Base-by-base conservation (phyloP, 2,888 invertebrate species). In the Sesia bembeciformis region DNA sequence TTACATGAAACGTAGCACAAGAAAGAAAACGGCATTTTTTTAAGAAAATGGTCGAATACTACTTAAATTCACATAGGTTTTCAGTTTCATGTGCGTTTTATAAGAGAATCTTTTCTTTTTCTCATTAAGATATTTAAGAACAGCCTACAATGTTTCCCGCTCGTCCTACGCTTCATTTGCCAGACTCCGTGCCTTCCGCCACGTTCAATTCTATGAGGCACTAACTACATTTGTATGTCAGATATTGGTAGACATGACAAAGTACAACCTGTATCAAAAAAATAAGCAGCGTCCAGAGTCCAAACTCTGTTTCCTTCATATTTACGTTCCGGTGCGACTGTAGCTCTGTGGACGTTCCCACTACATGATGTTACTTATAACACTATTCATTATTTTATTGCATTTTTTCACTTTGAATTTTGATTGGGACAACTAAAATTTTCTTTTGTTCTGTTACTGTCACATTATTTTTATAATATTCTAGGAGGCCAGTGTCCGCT, bases 201-300 rank as follows among this genome's bases (percentile, higher is more conserved):
- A 2, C 23, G 23, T 23, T 23, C 23, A 23, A 23, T 23, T 23
- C 23, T 23, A 23, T 23, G 1, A 23, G 23, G 23, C 23, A 23
- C 23, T 23, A 23, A 23, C 23, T 23, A 23, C 1, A 23, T 23
- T 23, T 23, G 23, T 23, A 23, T 23, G 23, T 23, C 23, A 23
- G 23, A 23, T 23, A 23, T 23, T 23, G 23, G 23, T 23, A 23
- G 23, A 42, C 5, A 42, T 42, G 42, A 42, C 3, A 1, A 42
- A 7, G 5, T 42, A 6, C 42, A 39, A 85, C 85, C 84, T 86
- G 84, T 54, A 85, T 58, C 0, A 86, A 68, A 40, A 86, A 61
- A 70, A 68, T 72, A 41, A 85, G 62, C 4, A 84, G 68, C 67
- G 74, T 74, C 80, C 82, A 85, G 58, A 83, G 58, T 41, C 71